Conservation (phyloP, 2,888 invertebrate species). For the Drosophila testacea region DNA sequence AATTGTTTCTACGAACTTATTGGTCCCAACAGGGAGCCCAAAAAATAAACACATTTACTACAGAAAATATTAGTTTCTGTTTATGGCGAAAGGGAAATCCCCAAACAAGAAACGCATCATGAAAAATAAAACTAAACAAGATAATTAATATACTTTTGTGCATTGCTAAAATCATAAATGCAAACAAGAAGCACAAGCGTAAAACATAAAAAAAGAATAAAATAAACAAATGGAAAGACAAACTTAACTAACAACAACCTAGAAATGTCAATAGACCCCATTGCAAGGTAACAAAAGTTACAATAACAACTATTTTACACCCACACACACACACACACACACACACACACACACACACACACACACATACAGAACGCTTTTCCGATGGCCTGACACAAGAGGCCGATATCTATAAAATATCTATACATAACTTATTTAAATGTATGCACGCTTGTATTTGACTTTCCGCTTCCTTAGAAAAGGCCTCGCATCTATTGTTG, state of each 20-base stretch:
- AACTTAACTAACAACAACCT: conserved; percentile 53
- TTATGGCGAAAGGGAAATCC: conserved; percentile 3
- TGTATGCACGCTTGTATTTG: conserved; percentile 20
- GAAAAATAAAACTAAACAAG: conserved; percentile 4
- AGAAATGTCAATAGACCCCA: conserved; percentile 71
- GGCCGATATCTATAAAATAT: conserved; percentile 39
- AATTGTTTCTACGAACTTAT: conserved; percentile 30
- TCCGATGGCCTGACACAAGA: conserved; percentile 41
- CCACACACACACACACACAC: not conserved
- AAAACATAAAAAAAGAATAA: conserved; percentile 18
- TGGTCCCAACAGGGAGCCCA: conserved; percentile 19
- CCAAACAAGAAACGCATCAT: not conserved
- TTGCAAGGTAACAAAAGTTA: conserved; percentile 51
- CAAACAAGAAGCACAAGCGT: conserved; percentile 24
- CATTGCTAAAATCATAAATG: conserved; percentile 25
- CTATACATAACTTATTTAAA: conserved; percentile 46
- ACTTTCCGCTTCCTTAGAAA: conserved; percentile 40
- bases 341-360: not conserved
- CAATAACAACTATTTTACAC: conserved; percentile 23
- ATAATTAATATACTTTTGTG: conserved; percentile 7
- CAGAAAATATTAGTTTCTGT: conserved; percentile 7
- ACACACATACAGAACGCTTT: conserved; percentile 21
- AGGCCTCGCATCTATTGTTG: conserved; percentile 31
- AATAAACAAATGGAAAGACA: conserved; percentile 21
- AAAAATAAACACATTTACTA: conserved; percentile 4